phyloP scores from a whole-genome alignment of 2,113 vertebrate species.

The Clarias macrocephalus region DNA sequence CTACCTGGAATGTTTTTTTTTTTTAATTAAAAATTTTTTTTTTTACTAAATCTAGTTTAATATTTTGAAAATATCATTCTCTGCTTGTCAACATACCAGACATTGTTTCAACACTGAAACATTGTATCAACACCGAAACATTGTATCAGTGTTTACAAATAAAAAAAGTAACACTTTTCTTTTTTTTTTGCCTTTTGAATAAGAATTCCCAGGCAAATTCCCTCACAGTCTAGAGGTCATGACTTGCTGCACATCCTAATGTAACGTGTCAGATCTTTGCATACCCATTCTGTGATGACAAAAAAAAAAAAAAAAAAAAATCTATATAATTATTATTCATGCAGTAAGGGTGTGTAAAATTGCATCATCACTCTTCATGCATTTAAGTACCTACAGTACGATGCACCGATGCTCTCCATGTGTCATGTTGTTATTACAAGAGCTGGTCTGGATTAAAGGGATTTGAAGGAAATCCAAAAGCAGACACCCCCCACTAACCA shows the following conservation, averaged over 20 bases:
- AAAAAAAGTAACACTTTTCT: neutral
- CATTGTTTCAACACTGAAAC: neutral
- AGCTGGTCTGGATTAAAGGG: conserved; percentile 12
- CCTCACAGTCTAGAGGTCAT: neutral
- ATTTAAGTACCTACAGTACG: neutral
- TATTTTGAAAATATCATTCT: neutral
- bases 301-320: too few relatives aligned
- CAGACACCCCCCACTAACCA: too few relatives aligned
- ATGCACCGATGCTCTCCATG: neutral
- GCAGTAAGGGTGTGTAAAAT: conserved; percentile 3
- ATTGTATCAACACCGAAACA: neutral
- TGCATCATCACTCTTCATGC: neutral
- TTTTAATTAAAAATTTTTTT: neutral
- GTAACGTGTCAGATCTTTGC: neutral
- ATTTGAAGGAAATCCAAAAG: neutral
- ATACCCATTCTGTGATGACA: too few relatives aligned
- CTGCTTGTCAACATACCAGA: neutral
- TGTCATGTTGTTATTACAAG: neutral
- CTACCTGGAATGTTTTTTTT: neutral
- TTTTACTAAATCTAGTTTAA: neutral
- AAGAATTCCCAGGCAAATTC: neutral
- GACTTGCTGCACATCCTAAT: neutral
- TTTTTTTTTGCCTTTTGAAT: neutral
- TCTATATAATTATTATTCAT: neutral
- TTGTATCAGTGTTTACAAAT: neutral